Evolutionary conservation across 2,113 vertebrate genomes (phyloP), one percentile per base, ranked within the genome.

Genomic region (Chascanopsetta lugubris): DNA sequence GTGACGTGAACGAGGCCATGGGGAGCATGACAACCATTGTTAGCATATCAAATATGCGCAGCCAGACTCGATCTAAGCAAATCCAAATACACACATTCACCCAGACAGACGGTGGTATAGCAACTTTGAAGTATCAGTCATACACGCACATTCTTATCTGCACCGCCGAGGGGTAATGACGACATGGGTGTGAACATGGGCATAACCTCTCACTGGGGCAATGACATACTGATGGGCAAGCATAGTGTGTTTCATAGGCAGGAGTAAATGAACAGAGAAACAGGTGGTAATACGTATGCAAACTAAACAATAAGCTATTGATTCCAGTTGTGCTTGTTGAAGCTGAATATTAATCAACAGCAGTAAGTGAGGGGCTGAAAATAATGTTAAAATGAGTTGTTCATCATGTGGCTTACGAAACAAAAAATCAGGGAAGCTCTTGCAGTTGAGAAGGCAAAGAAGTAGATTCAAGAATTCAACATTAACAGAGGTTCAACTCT

Each of bases 31-130:
- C 63, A 32, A 36, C 45, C 26, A 38, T 56, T 75, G 69, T 80
- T 81, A 64, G 61, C 71, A 64, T 79, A 77, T 81, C 65, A 79
- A 71, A 83, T 36, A 64, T 12, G 49, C 38, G 21, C 61, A 64
- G 72, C 22, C 40, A 32, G 53, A 38, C 24, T 46, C 43, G 30
- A 56, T 2, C 42, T 36, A 63, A 66, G 40, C 40, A 58, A 61
- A 38, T 24, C 47, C 22, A 57, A 10, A 55, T 24, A 21, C 45
- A 62, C 18, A 48, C 24, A 42, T n/a, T n/a, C 57, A 48, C 32
- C 48, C 9, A 29, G 17, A 25, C 8, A 18, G 8, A 25, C 36
- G 40, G 27, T 72, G 58, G 30, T 20, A 22, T 22, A 29, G 51
- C 21, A 27, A 65, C 62, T 72, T 63, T 77, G 66, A 80, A 78